Evolutionary conservation across 2,888 invertebrate genomes (phyloP).

Genomic region (Cenopis cana): DNA sequence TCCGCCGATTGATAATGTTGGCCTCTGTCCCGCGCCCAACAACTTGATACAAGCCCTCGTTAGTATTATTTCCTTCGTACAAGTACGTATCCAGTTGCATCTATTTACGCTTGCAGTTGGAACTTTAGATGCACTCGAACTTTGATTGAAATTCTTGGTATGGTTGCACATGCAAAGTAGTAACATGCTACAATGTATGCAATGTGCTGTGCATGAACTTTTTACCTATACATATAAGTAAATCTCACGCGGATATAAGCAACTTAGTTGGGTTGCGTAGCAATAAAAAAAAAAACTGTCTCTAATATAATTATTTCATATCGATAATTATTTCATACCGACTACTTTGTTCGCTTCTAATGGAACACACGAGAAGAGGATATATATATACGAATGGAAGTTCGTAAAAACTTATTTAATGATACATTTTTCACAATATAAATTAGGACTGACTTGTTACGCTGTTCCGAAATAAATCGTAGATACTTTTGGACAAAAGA

Average conservation of each 20-base stretch:
- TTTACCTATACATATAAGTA: too few relatives aligned
- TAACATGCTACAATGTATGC: not conserved
- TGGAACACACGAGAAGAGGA: not conserved
- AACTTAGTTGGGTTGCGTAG: not conserved
- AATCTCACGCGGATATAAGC: too few relatives aligned
- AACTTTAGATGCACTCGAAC: constrained; percentile 18
- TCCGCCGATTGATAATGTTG: constrained; percentile 70
- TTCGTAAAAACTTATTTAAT: too few relatives aligned
- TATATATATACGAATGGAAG: too few relatives aligned
- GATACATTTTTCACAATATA: too few relatives aligned
- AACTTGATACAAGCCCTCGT: constrained; percentile 50
- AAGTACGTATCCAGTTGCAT: constrained; percentile 56
- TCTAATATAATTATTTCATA: too few relatives aligned
- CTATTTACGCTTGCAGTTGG: constrained; percentile 52
- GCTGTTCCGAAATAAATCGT: constrained; percentile 15
- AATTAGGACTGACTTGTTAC: constrained; percentile 11
- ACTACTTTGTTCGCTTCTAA: not conserved
- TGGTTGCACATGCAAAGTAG: not conserved
- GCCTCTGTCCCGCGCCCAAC: not conserved
- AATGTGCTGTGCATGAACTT: too few relatives aligned
- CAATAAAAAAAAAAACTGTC: not conserved
- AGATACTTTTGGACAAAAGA: constrained; percentile 32
- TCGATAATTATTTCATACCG: not conserved
- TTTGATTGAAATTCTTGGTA: constrained; percentile 1
- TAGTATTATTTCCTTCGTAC: constrained; percentile 59